phyloP scores from a whole-genome alignment of 2,113 vertebrate species.

The Argyrosomus japonicus region DNA sequence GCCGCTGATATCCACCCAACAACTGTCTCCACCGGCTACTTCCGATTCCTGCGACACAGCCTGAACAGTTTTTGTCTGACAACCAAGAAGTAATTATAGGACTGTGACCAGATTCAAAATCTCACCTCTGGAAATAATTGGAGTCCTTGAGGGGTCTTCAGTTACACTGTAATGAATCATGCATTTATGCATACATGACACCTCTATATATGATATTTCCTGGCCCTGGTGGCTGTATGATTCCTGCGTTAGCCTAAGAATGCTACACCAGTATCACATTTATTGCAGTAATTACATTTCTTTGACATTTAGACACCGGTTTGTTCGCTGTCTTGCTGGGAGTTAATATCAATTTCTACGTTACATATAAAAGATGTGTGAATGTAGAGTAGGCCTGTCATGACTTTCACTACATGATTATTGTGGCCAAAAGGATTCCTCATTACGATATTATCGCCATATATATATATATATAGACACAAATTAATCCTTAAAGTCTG shows the following conservation, averaged over 20 bases:
- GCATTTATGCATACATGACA: constrained; percentile 17
- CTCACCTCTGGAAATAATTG: constrained; percentile 39
- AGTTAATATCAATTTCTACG: too few relatives aligned
- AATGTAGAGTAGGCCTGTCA: too few relatives aligned
- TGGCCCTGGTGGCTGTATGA: background rate
- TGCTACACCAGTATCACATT: background rate
- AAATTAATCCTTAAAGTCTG: too few relatives aligned
- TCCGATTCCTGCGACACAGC: constrained; percentile 37
- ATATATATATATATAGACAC: too few relatives aligned
- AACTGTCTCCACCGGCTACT: constrained; percentile 41
- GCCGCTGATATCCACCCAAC: constrained; percentile 10
- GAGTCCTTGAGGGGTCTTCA: constrained; percentile 7
- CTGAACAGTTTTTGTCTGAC: constrained; percentile 40
- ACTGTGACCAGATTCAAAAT: constrained; percentile 52
- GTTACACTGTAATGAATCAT: constrained; percentile 27
- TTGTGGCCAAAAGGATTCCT: too few relatives aligned
- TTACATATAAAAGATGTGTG: too few relatives aligned
- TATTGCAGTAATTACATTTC: background rate
- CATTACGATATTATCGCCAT: too few relatives aligned
- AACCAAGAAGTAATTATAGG: constrained; percentile 53
- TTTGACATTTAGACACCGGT: too few relatives aligned
- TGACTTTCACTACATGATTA: too few relatives aligned
- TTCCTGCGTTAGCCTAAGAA: background rate
- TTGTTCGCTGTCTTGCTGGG: too few relatives aligned
- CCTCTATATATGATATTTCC: background rate